Conservation (phyloP, 2,888 invertebrate species). For the Lagria hirta region DNA sequence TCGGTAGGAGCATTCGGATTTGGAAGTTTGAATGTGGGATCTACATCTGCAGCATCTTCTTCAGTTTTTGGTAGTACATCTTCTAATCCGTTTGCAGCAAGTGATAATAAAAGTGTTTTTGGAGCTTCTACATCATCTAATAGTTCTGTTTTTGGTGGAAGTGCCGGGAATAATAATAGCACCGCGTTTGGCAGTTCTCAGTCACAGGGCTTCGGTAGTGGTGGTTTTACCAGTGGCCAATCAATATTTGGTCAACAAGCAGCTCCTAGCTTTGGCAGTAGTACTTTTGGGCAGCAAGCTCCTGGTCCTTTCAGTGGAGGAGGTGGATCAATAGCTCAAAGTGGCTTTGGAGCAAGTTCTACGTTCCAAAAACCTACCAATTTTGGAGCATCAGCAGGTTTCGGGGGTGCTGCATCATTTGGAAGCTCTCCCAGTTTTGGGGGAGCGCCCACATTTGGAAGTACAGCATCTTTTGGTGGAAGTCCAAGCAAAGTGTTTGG, state of each 20-base stretch:
- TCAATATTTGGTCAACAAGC: slow-evolving; percentile 23
- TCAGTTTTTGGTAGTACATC: slow-evolving; percentile 28
- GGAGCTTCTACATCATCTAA: slow-evolving; percentile 20
- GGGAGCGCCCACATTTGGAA: slow-evolving; percentile 52
- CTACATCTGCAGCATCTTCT: slow-evolving; percentile 31
- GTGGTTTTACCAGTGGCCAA: slow-evolving; percentile 30
- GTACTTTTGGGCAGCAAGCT: slow-evolving; percentile 40
- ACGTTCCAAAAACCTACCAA: slow-evolving; percentile 40
- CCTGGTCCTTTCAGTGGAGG: slow-evolving; percentile 50
- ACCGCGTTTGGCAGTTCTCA: no score
- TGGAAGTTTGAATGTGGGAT: slow-evolving; percentile 37
- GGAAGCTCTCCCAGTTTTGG: slow-evolving; percentile 30
- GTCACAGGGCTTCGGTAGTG: slow-evolving; percentile 33
- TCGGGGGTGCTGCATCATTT: slow-evolving; percentile 53
- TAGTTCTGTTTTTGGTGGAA: slow-evolving; percentile 16
- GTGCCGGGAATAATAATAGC: slow-evolving; percentile 9
- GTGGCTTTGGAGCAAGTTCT: slow-evolving; percentile 49
- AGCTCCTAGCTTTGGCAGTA: slow-evolving; percentile 42
- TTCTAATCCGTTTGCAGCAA: slow-evolving; percentile 33
- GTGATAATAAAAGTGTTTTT: slow-evolving; percentile 24
- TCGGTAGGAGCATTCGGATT: slow-evolving; percentile 38
- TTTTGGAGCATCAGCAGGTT: slow-evolving; percentile 55
- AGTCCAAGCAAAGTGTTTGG: slow-evolving; percentile 52
- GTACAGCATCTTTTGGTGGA: slow-evolving; percentile 55
- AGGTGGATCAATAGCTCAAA: slow-evolving; percentile 48